Conservation (phyloP, 2,888 invertebrate genomes). For the Diaphora mendica region DNA sequence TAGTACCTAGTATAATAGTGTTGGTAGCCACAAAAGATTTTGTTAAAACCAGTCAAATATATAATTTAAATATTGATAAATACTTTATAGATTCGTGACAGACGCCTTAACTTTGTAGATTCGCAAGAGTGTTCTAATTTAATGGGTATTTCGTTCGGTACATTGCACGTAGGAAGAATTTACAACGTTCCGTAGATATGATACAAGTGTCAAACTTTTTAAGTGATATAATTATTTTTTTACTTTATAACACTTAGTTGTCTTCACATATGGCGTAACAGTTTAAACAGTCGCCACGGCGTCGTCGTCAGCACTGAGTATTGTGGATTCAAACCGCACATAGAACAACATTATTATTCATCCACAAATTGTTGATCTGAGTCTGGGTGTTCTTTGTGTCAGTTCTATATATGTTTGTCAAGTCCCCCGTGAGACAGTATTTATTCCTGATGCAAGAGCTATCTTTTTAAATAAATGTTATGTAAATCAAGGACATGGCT, state of each 20-base stretch:
- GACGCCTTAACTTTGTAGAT: background rate
- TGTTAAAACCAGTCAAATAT: background rate
- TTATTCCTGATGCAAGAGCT: too few species aligned
- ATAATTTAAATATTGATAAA: background rate
- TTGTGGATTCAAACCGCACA: too few species aligned
- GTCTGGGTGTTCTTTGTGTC: too few species aligned
- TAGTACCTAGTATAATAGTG: background rate
- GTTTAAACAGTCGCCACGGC: too few species aligned
- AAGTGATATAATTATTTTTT: background rate
- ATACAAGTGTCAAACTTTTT: background rate
- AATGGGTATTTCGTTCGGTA: background rate
- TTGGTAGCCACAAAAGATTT: background rate
- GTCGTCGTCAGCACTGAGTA: too few species aligned
- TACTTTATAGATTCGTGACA: background rate
- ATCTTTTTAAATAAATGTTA: too few species aligned
- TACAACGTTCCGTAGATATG: background rate
- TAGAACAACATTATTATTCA: too few species aligned
- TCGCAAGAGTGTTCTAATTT: background rate
- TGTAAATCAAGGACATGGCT: too few species aligned
- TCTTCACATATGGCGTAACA: too few species aligned
- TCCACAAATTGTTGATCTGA: too few species aligned
- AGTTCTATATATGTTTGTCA: too few species aligned
- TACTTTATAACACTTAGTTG: background rate
- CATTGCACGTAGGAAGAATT: background rate
- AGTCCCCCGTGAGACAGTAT: too few species aligned